Evolutionary conservation across 2,888 invertebrate genomes (phyloP).

Genomic region (Euzetes globulus): DNA sequence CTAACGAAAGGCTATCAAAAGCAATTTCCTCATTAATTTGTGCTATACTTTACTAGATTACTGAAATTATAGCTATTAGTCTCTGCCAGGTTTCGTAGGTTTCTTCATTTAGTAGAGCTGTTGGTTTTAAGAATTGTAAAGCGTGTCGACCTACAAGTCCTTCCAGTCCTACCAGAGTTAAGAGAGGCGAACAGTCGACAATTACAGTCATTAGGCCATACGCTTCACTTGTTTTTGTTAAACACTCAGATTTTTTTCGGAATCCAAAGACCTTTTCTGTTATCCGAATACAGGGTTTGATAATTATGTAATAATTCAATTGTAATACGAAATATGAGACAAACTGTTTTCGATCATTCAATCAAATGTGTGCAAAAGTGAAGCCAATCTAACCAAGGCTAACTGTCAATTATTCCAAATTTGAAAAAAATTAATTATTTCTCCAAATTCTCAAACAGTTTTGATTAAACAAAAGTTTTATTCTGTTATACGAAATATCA

Average conservation of each 20-base stretch:
- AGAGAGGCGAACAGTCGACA: background rate
- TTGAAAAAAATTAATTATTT: too few species aligned
- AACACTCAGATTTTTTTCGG: background rate
- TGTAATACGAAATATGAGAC: too few species aligned
- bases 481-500: too few species aligned
- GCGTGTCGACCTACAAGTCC: conserved; percentile 1
- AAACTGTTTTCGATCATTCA: too few species aligned
- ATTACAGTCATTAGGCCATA: conserved; percentile 14
- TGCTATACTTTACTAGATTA: background rate
- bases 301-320: too few species aligned
- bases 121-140: conserved; percentile 9
- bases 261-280: background rate
- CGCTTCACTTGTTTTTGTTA: conserved; percentile 8
- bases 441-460: too few species aligned
- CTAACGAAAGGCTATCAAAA: background rate
- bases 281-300: background rate
- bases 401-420: too few species aligned
- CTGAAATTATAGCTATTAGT: background rate
- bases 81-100: conserved; percentile 6
- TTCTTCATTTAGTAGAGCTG: background rate
- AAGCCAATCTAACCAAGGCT: too few species aligned
- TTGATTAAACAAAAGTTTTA: too few species aligned
- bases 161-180: background rate
- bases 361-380: too few species aligned
- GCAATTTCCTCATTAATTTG: conserved; percentile 15